Base-by-base conservation (phyloP, 2,888 invertebrate genomes). In the Carterocephalus palaemon region DNA sequence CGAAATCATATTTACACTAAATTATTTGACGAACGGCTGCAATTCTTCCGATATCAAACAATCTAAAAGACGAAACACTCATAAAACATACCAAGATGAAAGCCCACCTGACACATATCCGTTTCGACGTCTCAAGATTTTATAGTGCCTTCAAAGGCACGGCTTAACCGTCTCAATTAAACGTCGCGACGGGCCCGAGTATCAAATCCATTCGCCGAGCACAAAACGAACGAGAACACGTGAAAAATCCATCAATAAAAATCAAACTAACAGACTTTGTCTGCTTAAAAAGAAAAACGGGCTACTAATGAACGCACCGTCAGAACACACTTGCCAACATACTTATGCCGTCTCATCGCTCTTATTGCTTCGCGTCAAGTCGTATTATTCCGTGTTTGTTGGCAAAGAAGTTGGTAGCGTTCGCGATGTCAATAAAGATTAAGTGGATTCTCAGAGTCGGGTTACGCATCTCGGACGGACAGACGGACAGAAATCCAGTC, bases 251-350 rank as follows among this genome's bases (percentile, higher is more conserved):
- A 63, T 67, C 59, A 67, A 69, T 65, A 71, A 64, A 68, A 67
- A 69, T 70, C 64, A 64, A 67, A 62, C 64, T 63, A 66, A 66
- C 66, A 65, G 64, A 70, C 67, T 61, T 62, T 69, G 71, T 72
- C 70, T 66, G 65, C 72, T 70, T 75, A 73, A 68, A 64, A 67
- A 73, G 72, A 73, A 67, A 73, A 73, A 73, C 68, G 63, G 62
- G 67, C 65, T 66, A 65, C 75, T 75, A 76, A 76, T 75, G 70
- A 75, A 71, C 70, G 49, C 38, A 57, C 49, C 57, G 56, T 56
- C 48, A 46, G 46, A 52, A 42, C 40, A 55, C 41, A 52, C 37
- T 19, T 52, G 49, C 60, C 56, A 57, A 52, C 47, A 48, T 54
- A 51, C 12, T 2, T 6, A 2, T 46, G 41, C 53, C 12, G 6